Evolutionary conservation across 2,888 invertebrate species (phyloP), one percentile per base, ranked within the genome.

Genomic region (Steinernema hermaphroditum): DNA sequence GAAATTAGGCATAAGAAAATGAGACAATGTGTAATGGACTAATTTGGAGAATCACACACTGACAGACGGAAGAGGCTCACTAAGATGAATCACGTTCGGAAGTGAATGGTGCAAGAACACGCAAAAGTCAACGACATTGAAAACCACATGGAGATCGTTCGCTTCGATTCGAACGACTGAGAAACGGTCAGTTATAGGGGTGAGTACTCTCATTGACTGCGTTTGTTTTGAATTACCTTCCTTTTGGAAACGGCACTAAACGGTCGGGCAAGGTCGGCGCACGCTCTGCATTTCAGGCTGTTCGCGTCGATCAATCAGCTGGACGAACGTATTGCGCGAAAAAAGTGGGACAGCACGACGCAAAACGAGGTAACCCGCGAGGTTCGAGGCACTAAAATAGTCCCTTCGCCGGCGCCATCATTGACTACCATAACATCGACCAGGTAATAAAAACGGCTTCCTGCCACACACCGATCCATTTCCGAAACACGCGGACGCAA

Each of bases 261-360:
- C 32, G 32, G 29, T 29, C 62, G 32, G 2, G 32, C 62, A 62
- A 62, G 62, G 62, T 62, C 62, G 62, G 16, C 27, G 62, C 19
- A 14, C 27, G 27, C 27, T 62, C 62, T 62, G 29, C 62, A 27
- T 62, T 29, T 62, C 62, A 62, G 62, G 27, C 62, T 62, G 62
- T 4, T 62, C 34, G 32, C 12, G 62, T 32, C 62, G 62, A 62
- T 62, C 62, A 62, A 62, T 62, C 62, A 62, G 62, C 62, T 62
- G 62, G 62, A 62, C 62, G 29, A 62, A 29, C 32, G 29, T 16
- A 16, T 29, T 62, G 62, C 62, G 62, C 62, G 62, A 62, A 62
- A 62, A 9, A n/a, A 46, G 46, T 46, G 46, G 46, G 46, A 46
- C 6, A 46, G 46, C n/a, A 19, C 22, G 62, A 32, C 16, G 62